These are phyloP conservation scores for Accipiter virgatus DNA, from an alignment of 2,113 vertebrate genomes.

Conservation along the genomic window DNA sequence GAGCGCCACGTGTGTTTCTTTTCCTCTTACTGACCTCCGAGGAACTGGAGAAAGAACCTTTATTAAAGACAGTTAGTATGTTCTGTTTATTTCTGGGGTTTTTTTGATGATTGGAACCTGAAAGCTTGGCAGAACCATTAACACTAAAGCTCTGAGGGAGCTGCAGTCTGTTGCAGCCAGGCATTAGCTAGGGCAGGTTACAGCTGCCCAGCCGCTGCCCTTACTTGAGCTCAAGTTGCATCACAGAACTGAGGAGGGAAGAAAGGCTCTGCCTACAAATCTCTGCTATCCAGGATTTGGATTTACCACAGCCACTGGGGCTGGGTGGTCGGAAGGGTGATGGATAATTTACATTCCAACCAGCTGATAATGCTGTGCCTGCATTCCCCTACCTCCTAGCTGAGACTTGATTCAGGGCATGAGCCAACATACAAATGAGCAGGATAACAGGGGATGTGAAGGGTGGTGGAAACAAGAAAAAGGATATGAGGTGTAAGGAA, in stretches of 20 bases:
- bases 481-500: not conserved
- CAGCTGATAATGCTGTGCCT: not conserved
- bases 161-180: not conserved
- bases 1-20: not conserved
- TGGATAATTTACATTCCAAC: not conserved
- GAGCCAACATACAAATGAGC: not conserved
- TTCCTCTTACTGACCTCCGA: not conserved
- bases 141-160: not conserved
- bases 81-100: not conserved
- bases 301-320: not conserved
- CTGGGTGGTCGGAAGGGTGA: not conserved
- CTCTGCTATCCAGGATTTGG: not conserved
- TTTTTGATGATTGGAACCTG: not conserved
- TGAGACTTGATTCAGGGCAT: not conserved
- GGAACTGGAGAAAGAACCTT: not conserved
- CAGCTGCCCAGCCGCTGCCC: not conserved
- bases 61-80: not conserved
- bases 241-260: not conserved
- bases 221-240: not conserved
- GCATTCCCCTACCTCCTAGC: not conserved
- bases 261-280: not conserved
- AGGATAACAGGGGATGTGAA: not conserved
- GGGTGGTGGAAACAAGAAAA: not conserved
- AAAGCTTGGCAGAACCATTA: not conserved
- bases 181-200: not conserved